These are phyloP conservation scores for Perithous albicinctus DNA, from an alignment of 2,888 invertebrate genomes.

Conservation along the genomic window DNA sequence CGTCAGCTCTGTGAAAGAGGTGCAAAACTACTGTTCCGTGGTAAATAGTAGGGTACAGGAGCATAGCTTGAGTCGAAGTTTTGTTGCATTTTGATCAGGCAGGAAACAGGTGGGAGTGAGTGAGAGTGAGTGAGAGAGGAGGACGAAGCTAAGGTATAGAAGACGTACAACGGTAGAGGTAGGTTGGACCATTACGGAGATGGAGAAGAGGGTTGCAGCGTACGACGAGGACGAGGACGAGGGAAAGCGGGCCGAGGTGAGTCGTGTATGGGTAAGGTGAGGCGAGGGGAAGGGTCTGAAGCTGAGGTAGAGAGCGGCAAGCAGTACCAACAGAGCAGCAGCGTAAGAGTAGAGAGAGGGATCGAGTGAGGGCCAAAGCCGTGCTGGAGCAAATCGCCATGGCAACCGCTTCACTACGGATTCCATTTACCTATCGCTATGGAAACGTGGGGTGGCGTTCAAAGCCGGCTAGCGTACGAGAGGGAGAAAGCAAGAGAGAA, in stretches of 20 bases:
- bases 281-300: constrained; percentile 69
- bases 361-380: constrained; percentile 65
- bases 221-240: constrained; percentile 56
- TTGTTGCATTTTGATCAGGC: constrained; percentile 60
- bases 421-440: constrained; percentile 84
- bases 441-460: constrained; percentile 83
- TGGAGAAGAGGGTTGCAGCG: constrained; percentile 36
- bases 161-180: constrained; percentile 40
- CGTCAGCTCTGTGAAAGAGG: background rate
- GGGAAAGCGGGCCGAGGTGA: constrained; percentile 54
- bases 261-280: constrained; percentile 33
- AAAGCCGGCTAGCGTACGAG: constrained; percentile 76
- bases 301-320: constrained; percentile 67
- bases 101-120: constrained; percentile 46
- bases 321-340: constrained; percentile 45
- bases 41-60: background rate
- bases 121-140: constrained; percentile 27
- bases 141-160: constrained; percentile 37
- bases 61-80: constrained; percentile 40
- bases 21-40: constrained; percentile 19
- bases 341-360: constrained; percentile 63
- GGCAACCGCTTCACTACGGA: constrained; percentile 84
- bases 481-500: constrained; percentile 62
- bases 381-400: constrained; percentile 81
- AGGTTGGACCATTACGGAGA: constrained; percentile 64